Conservation (phyloP, 1,140 invertebrate genomes). For the Dreissena polymorpha region DNA sequence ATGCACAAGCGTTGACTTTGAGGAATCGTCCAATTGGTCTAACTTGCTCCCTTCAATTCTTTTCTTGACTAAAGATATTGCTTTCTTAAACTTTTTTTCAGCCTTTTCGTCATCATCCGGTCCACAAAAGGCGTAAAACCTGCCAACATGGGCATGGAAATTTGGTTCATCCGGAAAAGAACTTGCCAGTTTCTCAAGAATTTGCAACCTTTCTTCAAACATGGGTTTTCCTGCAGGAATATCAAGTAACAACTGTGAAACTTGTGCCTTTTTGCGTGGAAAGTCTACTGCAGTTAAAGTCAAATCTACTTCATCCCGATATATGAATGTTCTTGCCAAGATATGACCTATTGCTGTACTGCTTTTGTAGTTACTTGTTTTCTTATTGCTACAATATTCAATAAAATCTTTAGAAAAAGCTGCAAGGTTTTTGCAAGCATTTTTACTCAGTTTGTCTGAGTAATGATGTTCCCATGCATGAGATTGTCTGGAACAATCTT, state of each 20-base stretch:
- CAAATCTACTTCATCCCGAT: slow-evolving; percentile 52
- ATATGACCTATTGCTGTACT: slow-evolving; percentile 42
- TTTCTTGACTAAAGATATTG: slow-evolving; percentile 43
- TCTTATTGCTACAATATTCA: slow-evolving; percentile 56
- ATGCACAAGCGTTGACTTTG: slow-evolving; percentile 55
- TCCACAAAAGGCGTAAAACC: slow-evolving; percentile 58
- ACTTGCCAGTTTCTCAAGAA: slow-evolving; percentile 51
- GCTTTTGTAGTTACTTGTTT: slow-evolving; percentile 25
- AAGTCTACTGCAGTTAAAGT: slow-evolving; percentile 36
- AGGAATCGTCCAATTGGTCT: slow-evolving; percentile 42
- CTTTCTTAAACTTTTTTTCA: slow-evolving; percentile 56
- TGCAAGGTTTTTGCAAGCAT: slow-evolving; percentile 46
- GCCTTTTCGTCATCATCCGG: slow-evolving; percentile 54
- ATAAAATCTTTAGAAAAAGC: slow-evolving; percentile 54
- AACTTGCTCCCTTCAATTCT: slow-evolving; percentile 35
- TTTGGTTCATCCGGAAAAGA: slow-evolving; percentile 58
- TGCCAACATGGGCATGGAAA: slow-evolving; percentile 58
- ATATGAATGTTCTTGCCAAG: slow-evolving; percentile 60
- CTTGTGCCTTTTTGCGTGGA: slow-evolving; percentile 28
- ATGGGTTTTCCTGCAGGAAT: slow-evolving; percentile 31
- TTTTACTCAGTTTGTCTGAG: slow-evolving; percentile 18
- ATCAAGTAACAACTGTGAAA: slow-evolving; percentile 57
- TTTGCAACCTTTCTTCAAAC: slow-evolving; percentile 50
- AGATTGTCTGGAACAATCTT: neutral
- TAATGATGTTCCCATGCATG: neutral